Base-by-base conservation (phyloP, 2,888 invertebrate genomes). In the Cenopis cana region DNA sequence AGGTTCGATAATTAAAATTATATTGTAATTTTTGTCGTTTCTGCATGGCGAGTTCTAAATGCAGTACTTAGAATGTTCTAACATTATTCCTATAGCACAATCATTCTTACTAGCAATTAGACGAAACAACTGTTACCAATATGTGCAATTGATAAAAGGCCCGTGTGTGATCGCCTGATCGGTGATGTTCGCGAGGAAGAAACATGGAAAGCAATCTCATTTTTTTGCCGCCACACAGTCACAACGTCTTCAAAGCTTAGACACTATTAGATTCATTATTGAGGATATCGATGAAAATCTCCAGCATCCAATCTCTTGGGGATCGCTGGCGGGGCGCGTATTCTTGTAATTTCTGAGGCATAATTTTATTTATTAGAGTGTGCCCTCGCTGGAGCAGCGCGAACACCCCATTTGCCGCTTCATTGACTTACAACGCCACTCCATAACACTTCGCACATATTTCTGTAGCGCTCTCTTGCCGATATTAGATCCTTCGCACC, bases 341-440 rank as follows among this genome's bases (percentile, higher is more conserved):
- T 93, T 92, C 91, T 93, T 92, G 93, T 93, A 93, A 93, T 93
- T 93, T 93, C 91, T 89, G 89, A 86, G 89, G 90, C 89, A 93
- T 93, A 93, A 93, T 93, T 93, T 93, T 93, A 93, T 93, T 93
- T 93, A 93, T 93, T 93, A 93, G 91, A 91, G 89, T 88, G 83
- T 88, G 85, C 89, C 89, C 89, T 87, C 89, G 84, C 84, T 84
- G 83, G 80, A 82, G 85, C 85, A 84, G 80, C 86, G 87, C 86
- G 91, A 90, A 89, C 89, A 91, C 91, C 93, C 93, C 89, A 93
- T 93, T 93, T 93, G 84, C 90, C 91, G 92, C 92, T 89, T 93
- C 93, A 93, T 93, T 93, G 93, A 93, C 93, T 93, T 93, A 93
- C 93, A 93, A 93, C 92, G 92, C 89, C 90, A 89, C 91, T 92